These are phyloP conservation scores for Chamaea fasciata DNA, from an alignment of 2,113 vertebrate genomes.

Conservation along the genomic window DNA sequence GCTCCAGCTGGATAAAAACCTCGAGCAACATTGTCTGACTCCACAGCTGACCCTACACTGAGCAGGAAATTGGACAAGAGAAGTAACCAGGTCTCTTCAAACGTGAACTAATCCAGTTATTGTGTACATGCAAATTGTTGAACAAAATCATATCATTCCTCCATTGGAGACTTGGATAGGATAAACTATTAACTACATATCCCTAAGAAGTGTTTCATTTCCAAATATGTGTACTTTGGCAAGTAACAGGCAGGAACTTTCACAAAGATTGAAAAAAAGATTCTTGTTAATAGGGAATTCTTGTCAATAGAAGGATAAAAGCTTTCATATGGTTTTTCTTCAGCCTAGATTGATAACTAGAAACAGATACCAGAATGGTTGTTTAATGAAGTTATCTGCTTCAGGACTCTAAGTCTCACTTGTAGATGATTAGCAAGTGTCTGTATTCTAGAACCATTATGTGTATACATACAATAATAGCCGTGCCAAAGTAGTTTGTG, in stretches of 20 bases:
- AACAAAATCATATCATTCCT: accelerated
- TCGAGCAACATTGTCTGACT: background rate
- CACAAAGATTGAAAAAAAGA: background rate
- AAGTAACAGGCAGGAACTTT: background rate
- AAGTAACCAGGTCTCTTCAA: background rate
- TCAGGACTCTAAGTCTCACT: background rate
- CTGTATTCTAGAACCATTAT: background rate
- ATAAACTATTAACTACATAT: background rate
- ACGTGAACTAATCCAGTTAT: background rate
- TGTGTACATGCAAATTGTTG: background rate
- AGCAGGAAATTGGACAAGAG: background rate
- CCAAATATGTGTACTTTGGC: background rate
- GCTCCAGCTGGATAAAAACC: background rate
- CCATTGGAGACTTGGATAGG: background rate
- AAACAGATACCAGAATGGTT: background rate
- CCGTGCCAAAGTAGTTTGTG: accelerated
- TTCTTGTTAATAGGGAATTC: background rate
- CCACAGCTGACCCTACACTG: background rate
- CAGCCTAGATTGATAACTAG: background rate
- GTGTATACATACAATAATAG: background rate
- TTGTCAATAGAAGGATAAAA: background rate
- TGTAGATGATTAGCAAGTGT: background rate
- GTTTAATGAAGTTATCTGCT: background rate
- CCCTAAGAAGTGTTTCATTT: background rate
- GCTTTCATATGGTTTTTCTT: background rate